Base-by-base conservation (phyloP, 1,140 invertebrate species). In the Drosophila ficusphila region DNA sequence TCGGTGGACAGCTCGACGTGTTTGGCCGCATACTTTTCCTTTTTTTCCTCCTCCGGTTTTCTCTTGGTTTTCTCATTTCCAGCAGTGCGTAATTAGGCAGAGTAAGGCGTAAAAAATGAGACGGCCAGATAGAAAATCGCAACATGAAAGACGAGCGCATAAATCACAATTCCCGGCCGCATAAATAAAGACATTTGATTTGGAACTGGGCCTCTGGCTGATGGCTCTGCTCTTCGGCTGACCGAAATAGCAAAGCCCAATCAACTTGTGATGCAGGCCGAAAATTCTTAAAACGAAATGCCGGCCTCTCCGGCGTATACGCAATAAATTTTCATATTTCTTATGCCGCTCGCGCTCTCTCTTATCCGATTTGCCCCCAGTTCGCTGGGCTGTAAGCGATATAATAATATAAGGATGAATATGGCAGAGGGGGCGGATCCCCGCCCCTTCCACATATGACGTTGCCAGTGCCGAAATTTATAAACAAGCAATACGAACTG, bases 311-410 rank as follows among this genome's bases (percentile, higher is more conserved):
- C 33, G 77, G 52, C 82, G 82, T 88, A 88, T 88, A 67, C 82
- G 82, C 61, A 88, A 88, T 88, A 88, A 88, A 88, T 88, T 88
- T 88, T 82, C 69, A 88, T 88, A 88, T 88, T 89, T 82, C 77
- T 78, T 75, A 77, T 81, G 53, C 65, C 49, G 42, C 58, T 57
- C 58, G 38, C 64, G 18, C 53, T 57, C 38, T 57, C 38, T 54
- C 39, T 70, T 67, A 62, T 62, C 48, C 65, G 52, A 53, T 56
- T 39, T 53, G 7, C 31, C 31, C 34, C 16, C 44, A 60, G 46
- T 23, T 71, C 44, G 29, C 33, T 73, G 69, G 69, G 33, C 56
- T 31, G 61, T 18, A 31, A 65, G 9, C 19, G 18, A 51, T 65
- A 41, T 29, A 61, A 33, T 44, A 27, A 41, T 29, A 61, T 25